Conservation (phyloP, 2,113 vertebrate genomes). For the Silurus meridionalis region DNA sequence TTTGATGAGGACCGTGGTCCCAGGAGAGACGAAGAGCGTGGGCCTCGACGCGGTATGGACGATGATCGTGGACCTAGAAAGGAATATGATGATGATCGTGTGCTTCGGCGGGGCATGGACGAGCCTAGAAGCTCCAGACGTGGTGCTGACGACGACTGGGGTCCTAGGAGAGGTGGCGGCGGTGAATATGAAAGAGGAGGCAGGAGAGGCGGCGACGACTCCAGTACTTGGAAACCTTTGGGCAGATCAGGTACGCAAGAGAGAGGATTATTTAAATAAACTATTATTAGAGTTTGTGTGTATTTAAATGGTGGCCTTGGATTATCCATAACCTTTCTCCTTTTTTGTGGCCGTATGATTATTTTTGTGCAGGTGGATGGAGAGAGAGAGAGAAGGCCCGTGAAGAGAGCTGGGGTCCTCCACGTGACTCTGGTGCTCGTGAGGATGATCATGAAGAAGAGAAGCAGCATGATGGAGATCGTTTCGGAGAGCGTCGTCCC, state of each 20-base stretch:
- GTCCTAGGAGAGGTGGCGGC: slow-evolving; percentile 75
- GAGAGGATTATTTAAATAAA: not conserved
- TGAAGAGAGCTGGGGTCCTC: slow-evolving; percentile 97
- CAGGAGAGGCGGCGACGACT: slow-evolving; percentile 81
- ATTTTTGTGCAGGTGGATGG: slow-evolving; percentile 81
- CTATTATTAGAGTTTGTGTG: not conserved
- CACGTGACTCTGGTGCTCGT: slow-evolving; percentile 70
- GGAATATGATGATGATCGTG: slow-evolving; percentile 71
- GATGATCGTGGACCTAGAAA: slow-evolving; percentile 68
- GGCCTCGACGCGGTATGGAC: slow-evolving; percentile 64
- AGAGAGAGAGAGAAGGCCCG: slow-evolving; percentile 95
- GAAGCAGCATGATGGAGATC: slow-evolving; percentile 71
- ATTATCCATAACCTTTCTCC: too few species aligned
- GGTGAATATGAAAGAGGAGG: slow-evolving; percentile 72
- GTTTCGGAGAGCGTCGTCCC: slow-evolving; percentile 75
- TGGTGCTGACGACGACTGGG: slow-evolving; percentile 79
- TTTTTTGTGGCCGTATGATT: not conserved
- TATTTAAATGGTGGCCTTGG: too few species aligned
- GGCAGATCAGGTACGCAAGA: slow-evolving; percentile 80
- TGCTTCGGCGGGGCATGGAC: slow-evolving; percentile 56
- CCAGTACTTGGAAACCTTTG: slow-evolving; percentile 87
- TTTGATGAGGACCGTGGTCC: slow-evolving; percentile 53
- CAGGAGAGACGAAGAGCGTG: slow-evolving; percentile 5
- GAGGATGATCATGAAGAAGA: slow-evolving; percentile 76
- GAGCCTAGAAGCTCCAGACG: slow-evolving; percentile 66